Evolutionary conservation across 2,797 vertebrate species (phyloP).

Genomic region (Schizopygopsis pylzovi): DNA sequence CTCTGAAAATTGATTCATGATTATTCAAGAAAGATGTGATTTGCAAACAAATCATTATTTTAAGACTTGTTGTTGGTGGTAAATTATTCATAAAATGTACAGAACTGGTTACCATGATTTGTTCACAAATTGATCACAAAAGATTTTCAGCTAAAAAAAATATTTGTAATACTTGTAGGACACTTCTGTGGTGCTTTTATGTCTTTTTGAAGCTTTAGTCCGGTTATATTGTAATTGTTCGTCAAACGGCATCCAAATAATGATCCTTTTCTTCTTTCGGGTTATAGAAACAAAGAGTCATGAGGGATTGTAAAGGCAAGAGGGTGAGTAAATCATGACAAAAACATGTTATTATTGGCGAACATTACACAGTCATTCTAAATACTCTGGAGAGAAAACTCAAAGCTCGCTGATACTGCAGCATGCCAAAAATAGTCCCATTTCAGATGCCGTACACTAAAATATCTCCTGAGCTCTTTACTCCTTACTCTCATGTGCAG

Average conservation of each 20-base stretch:
- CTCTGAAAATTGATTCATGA: background rate
- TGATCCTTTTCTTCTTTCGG: background rate
- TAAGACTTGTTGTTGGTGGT: background rate
- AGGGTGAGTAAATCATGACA: conserved; percentile 1
- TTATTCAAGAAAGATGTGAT: background rate
- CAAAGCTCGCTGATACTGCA: background rate
- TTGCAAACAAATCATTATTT: background rate
- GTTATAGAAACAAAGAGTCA: background rate
- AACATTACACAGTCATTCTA: background rate
- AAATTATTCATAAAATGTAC: background rate
- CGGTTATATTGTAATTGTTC: background rate
- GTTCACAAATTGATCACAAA: background rate
- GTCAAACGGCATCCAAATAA: background rate
- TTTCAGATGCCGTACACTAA: background rate
- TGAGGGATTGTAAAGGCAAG: background rate
- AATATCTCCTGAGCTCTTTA: background rate
- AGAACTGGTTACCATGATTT: background rate
- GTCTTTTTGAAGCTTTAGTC: background rate
- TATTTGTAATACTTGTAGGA: background rate
- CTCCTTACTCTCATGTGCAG: background rate
- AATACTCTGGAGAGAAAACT: too few relatives aligned
- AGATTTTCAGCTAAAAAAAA: background rate
- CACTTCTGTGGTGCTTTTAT: background rate
- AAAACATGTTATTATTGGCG: background rate
- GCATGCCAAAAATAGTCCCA: conserved; percentile 3